Evolutionary conservation across 2,888 invertebrate genomes (phyloP).

Genomic region (Serripes groenlandicus): DNA sequence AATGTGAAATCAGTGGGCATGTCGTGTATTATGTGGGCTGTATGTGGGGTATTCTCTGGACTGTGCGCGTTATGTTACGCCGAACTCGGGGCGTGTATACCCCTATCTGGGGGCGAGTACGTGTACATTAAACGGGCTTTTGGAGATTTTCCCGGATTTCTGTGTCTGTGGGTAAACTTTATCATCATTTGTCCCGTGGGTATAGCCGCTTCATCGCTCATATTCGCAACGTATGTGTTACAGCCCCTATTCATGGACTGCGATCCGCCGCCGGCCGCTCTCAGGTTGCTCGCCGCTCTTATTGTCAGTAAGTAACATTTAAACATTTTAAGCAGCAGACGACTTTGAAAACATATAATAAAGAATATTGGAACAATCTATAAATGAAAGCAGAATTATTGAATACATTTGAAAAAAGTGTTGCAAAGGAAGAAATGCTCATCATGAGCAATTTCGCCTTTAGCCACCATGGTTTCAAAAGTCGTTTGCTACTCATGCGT

Average conservation of each 20-base stretch:
- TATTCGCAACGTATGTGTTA: constrained; percentile 84
- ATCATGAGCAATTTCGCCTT: too few species aligned
- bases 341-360: too few species aligned
- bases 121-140: constrained; percentile 87
- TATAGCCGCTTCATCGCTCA: constrained; percentile 84
- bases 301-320: constrained; percentile 82
- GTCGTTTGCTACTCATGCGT: too few species aligned
- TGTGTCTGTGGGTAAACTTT: constrained; percentile 85
- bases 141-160: constrained; percentile 84
- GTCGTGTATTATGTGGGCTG: constrained; percentile 95
- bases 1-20: constrained; percentile 91
- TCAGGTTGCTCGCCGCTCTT: constrained; percentile 79
- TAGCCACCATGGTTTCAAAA: too few species aligned
- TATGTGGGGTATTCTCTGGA: constrained; percentile 92
- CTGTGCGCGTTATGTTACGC: constrained; percentile 96
- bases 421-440: too few species aligned
- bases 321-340: too few species aligned
- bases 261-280: constrained; percentile 76
- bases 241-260: constrained; percentile 83
- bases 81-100: constrained; percentile 95
- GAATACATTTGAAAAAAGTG: too few species aligned
- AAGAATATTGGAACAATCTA: too few species aligned
- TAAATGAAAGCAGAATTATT: too few species aligned
- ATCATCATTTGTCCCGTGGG: constrained; percentile 84
- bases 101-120: constrained; percentile 87